Conservation (phyloP, 2,888 invertebrate species). For the Metallyticus violacea region DNA sequence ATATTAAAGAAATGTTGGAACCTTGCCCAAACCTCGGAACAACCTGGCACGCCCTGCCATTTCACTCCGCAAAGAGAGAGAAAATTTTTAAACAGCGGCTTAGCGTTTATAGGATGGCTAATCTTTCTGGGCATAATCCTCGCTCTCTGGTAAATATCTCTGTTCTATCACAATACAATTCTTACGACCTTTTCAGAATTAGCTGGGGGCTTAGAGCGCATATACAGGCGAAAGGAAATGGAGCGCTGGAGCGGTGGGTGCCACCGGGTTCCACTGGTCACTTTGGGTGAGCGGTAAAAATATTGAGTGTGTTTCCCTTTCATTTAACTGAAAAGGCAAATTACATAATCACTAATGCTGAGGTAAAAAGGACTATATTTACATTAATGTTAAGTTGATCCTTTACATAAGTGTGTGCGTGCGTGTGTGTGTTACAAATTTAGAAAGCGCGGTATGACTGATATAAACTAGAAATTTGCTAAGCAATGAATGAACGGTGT, state of each 20-base stretch:
- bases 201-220: background rate
- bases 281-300: background rate
- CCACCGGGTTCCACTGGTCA: background rate
- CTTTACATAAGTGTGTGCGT: no score
- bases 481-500: no score
- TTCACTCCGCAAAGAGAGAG: background rate
- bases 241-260: no score
- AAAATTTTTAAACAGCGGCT: background rate
- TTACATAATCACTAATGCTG: no score
- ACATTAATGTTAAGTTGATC: no score
- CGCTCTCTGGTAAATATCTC: background rate
- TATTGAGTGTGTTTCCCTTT: background rate
- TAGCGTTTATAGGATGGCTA: no score
- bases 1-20: background rate
- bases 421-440: no score
- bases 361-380: no score
- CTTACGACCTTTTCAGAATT: background rate
- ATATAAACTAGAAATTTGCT: no score
- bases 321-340: background rate
- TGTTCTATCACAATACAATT: background rate
- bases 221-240: background rate
- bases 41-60: no score
- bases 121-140: background rate
- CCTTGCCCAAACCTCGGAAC: background rate
- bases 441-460: no score